A percentile compares a stretch with the other conserved stretches of the same genome.
These are phyloP conservation scores for Drosophila lini DNA, from an alignment of 1,140 invertebrate genomes.

Conservation along the genomic window DNA sequence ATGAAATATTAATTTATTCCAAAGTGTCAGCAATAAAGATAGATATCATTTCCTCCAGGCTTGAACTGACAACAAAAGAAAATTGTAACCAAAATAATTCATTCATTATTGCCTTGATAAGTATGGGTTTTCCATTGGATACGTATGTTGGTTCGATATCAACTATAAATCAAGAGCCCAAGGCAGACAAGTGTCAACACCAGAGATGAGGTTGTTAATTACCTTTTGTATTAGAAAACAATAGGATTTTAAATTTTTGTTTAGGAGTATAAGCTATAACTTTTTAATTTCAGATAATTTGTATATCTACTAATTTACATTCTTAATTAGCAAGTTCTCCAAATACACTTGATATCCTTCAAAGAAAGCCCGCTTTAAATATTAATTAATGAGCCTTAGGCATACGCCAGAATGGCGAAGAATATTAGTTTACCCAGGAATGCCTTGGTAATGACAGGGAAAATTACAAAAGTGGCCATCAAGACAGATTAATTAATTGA, in stretches of 20 bases:
- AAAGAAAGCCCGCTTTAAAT: background rate
- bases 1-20: constrained; percentile 3
- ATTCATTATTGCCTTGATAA: background rate
- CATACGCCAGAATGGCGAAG: background rate
- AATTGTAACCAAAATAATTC: background rate
- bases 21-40: constrained; percentile 4
- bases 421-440: constrained; percentile 1
- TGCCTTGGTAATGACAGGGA: constrained; percentile 1
- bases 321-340: background rate
- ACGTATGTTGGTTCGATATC: background rate
- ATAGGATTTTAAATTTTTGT: background rate
- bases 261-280: background rate
- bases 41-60: constrained; percentile 3
- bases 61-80: background rate
- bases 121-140: background rate
- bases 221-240: background rate
- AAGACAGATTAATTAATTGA: constrained; percentile 31
- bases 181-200: background rate
- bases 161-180: background rate
- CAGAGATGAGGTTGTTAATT: background rate
- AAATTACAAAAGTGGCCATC: constrained; percentile 24
- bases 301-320: background rate
- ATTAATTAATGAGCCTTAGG: constrained; percentile 1
- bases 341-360: background rate
- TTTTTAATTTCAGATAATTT: background rate